Percentiles rank a stretch among this genome's conserved stretches.
phyloP scores from a whole-genome alignment of 2,888 invertebrate species.

The Scaptomyza reducta region DNA sequence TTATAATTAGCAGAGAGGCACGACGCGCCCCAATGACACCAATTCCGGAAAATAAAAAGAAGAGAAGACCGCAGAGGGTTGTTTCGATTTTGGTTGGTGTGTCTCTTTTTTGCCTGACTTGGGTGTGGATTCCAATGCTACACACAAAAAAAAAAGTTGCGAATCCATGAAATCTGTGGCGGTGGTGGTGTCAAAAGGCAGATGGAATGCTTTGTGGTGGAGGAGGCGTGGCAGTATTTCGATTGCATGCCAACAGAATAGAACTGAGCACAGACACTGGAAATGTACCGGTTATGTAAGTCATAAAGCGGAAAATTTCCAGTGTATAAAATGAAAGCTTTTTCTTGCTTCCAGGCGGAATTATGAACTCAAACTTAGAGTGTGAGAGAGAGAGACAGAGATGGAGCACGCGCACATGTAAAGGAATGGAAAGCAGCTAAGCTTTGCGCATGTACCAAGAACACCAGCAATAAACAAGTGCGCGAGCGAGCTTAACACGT shows the following conservation, averaged over 20 bases:
- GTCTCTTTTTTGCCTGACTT: constrained; percentile 17
- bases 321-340: constrained; percentile 63
- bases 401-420: constrained; percentile 21
- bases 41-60: constrained; percentile 64
- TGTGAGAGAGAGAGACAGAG: constrained; percentile 12
- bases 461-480: constrained; percentile 13
- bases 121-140: constrained; percentile 47
- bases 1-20: constrained; percentile 72
- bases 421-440: constrained; percentile 33
- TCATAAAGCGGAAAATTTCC: constrained; percentile 69
- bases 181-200: constrained; percentile 7
- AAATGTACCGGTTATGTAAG: constrained; percentile 78
- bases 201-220: constrained; percentile 21
- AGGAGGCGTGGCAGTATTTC: constrained; percentile 51
- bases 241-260: constrained; percentile 46
- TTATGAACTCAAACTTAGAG: constrained; percentile 10
- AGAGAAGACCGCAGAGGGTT: constrained; percentile 52
- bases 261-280: constrained; percentile 40
- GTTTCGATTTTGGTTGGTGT: constrained; percentile 29
- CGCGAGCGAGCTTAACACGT: constrained; percentile 20
- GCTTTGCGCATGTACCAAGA: constrained; percentile 51
- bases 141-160: constrained; percentile 7
- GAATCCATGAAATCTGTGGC: constrained; percentile 35
- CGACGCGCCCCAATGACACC: constrained; percentile 81
- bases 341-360: constrained; percentile 43